Evolutionary conservation across 35 echinoderm and acorn worm genomes (phyloP).

Genomic region (Acanthaster planci): DNA sequence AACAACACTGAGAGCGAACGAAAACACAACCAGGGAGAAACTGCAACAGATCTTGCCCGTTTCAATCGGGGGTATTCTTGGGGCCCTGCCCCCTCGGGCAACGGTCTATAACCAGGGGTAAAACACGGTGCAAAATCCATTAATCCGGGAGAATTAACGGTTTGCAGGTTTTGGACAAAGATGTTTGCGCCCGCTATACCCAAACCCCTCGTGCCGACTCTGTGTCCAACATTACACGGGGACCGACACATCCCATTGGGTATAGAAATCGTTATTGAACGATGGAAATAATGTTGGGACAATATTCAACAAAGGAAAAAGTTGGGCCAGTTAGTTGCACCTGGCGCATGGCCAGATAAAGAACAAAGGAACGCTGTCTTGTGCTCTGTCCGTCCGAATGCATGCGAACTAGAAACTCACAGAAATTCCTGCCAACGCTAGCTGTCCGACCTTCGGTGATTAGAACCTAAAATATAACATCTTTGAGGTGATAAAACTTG

Average conservation of each 20-base stretch:
- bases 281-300: constrained; percentile 24
- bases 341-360: neutral
- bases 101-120: constrained; percentile 10
- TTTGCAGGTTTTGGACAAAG: neutral
- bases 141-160: neutral
- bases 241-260: too few species aligned
- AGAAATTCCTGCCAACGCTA: too few species aligned
- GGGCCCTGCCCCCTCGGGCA: constrained; percentile 2
- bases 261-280: constrained; percentile 16
- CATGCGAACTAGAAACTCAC: too few species aligned
- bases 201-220: neutral
- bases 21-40: neutral
- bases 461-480: too few species aligned
- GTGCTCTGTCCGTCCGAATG: too few species aligned
- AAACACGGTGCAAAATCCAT: constrained; percentile 17
- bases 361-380: too few species aligned
- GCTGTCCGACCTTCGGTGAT: too few species aligned
- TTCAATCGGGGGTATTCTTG: constrained; percentile 5
- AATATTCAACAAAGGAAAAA: neutral
- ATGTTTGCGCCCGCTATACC: neutral
- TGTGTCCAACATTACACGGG: too few species aligned
- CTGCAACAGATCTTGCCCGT: constrained; percentile 6
- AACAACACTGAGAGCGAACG: neutral
- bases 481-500: too few species aligned
- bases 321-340: constrained; percentile 8